phyloP scores from a whole-genome alignment of 2,888 invertebrate genomes.

The Pheosia tremula region DNA sequence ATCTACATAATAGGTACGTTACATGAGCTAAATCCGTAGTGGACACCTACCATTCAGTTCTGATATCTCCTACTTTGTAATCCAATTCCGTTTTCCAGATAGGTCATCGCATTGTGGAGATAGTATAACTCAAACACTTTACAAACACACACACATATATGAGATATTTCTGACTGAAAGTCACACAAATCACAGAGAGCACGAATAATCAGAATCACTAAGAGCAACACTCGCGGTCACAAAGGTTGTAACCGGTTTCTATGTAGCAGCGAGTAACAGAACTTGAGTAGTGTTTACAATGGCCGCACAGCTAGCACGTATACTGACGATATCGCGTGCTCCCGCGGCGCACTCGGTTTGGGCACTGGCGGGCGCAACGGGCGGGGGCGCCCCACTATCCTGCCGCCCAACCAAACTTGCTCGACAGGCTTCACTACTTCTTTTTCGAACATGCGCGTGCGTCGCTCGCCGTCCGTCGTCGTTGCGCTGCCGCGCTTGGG shows the following conservation, averaged over 20 bases:
- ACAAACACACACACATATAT: conserved; percentile 51
- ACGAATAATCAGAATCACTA: conserved; percentile 54
- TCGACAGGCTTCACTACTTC: conserved; percentile 70
- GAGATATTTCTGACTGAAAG: conserved; percentile 43
- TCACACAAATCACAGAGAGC: conserved; percentile 47
- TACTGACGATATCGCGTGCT: conserved; percentile 55
- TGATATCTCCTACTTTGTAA: conserved; percentile 57
- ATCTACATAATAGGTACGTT: conserved; percentile 14
- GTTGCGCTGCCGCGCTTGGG: conserved; percentile 60
- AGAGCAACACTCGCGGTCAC: conserved; percentile 63
- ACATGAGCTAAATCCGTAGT: conserved; percentile 26
- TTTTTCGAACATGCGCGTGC: conserved; percentile 69
- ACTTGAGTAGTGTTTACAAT: conserved; percentile 55
- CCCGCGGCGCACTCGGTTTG: conserved; percentile 63
- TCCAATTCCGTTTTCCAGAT: conserved; percentile 62
- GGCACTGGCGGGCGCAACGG: conserved; percentile 68
- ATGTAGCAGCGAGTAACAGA: conserved; percentile 66
- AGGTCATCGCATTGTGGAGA: conserved; percentile 51
- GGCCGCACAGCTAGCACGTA: conserved; percentile 41
- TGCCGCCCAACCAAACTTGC: conserved; percentile 66
- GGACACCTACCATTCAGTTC: conserved; percentile 58
- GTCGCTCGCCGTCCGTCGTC: conserved; percentile 55
- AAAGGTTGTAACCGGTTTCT: conserved; percentile 73
- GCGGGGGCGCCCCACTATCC: conserved; percentile 61
- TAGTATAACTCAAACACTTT: conserved; percentile 48